Evolutionary conservation across 1,140 invertebrate genomes (phyloP), one percentile per base, ranked within the genome.

Genomic region (Tetramorium alpestre): DNA sequence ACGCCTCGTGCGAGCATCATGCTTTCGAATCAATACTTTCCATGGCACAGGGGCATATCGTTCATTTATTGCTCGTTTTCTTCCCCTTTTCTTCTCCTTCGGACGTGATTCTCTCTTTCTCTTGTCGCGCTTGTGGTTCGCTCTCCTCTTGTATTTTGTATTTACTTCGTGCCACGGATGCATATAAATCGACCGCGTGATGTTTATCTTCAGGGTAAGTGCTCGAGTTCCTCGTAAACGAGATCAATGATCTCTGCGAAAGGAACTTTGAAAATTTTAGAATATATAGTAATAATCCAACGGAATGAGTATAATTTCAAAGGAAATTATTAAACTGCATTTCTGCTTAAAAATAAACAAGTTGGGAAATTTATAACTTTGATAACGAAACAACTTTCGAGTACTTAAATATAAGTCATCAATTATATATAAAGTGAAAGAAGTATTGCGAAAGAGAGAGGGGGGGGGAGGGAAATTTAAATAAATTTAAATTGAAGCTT

Each of bases 1-100:
- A 77, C 51, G 64, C 84, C 75, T 87, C 80, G 54, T 75, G 80
- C 80, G 85, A 87, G 70, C 76, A 91, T 80, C 70, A 58, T 77
- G 47, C 64, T 69, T 64, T 73, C 85, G 76, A 91, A 91, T 91
- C 90, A 91, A 91, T 91, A 91, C 87, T 91, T 87, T 87, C 89
- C 70, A 44, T 47, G 62, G 54, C 51, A 78, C 77, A 76, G 86
- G 75, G 41, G 75, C 70, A 80, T 56, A 54, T 90, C 62, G 72
- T 62, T 75, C 78, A 62, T 88, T 90, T 90, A 90, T 86, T 88
- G 76, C 73, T 89, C 80, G 65, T 89, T 89, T 85, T 76, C 86
- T 87, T 54, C 51, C 54, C 69, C 41, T 62, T 70, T 82, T 73
- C 56, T 78, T 78, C 54, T 47, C 75, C 51, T 65, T 56, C 38